phyloP scores from a whole-genome alignment of 2,888 invertebrate species.

The Pammene aurita region DNA sequence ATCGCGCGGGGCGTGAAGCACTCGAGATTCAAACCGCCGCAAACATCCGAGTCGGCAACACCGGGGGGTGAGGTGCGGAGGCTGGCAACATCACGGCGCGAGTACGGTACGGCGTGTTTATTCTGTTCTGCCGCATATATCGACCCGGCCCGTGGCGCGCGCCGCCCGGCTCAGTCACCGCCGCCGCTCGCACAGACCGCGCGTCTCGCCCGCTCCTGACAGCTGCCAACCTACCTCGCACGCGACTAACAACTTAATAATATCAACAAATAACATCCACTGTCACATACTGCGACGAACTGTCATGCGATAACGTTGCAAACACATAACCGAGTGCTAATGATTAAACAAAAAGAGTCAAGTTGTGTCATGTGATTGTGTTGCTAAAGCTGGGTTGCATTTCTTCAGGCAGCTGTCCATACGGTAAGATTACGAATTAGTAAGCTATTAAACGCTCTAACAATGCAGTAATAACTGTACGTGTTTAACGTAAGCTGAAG shows the following conservation, averaged over 20 bases:
- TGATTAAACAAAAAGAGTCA: constrained; percentile 51
- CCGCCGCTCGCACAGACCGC: constrained; percentile 57
- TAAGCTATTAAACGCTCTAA: neutral
- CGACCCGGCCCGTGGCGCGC: constrained; percentile 74
- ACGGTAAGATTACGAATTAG: constrained; percentile 62
- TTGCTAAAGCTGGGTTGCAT: constrained; percentile 55
- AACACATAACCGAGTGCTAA: constrained; percentile 46
- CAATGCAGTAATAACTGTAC: constrained; percentile 46
- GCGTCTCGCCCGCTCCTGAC: constrained; percentile 62
- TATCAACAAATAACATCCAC: constrained; percentile 34
- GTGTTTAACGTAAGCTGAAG: constrained; percentile 45
- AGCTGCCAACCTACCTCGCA: constrained; percentile 66
- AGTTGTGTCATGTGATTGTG: constrained; percentile 66
- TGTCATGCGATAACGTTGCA: neutral
- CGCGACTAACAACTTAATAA: constrained; percentile 47
- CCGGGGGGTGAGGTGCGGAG: constrained; percentile 46
- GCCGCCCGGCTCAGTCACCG: constrained; percentile 71
- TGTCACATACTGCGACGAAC: neutral
- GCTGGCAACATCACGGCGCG: constrained; percentile 66
- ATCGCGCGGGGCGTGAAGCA: constrained; percentile 44
- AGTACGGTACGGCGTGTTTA: constrained; percentile 78
- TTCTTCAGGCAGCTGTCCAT: constrained; percentile 68
- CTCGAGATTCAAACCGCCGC: constrained; percentile 59
- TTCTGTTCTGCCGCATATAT: constrained; percentile 82
- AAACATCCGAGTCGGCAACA: constrained; percentile 64